Evolutionary conservation across 2,113 vertebrate genomes (phyloP).

Genomic region (Onychostoma macrolepis): DNA sequence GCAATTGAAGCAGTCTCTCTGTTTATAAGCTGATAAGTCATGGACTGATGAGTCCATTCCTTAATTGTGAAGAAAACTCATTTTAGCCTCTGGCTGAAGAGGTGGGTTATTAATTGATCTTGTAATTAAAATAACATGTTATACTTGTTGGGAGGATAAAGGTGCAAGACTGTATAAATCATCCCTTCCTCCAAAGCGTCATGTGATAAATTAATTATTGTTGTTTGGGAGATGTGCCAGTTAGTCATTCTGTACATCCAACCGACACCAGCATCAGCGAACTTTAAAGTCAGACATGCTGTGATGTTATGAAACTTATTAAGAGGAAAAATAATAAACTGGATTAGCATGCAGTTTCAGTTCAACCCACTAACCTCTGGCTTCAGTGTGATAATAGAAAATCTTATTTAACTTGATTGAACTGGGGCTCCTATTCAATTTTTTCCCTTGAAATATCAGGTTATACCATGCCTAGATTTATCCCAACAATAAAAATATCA

Average conservation of each 20-base stretch:
- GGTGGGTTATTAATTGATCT: slow-evolving; percentile 78
- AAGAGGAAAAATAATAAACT: slow-evolving; percentile 36
- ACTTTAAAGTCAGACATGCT: slow-evolving; percentile 25
- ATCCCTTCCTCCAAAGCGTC: slow-evolving; percentile 51
- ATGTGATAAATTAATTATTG: slow-evolving; percentile 39
- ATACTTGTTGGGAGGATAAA: slow-evolving; percentile 65
- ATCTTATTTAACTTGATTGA: slow-evolving; percentile 27
- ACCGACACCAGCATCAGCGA: slow-evolving; percentile 48
- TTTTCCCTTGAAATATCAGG: neutral
- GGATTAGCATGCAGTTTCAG: slow-evolving; percentile 41
- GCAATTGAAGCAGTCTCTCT: slow-evolving; percentile 71
- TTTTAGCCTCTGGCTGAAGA: slow-evolving; percentile 75
- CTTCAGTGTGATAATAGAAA: neutral
- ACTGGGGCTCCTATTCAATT: neutral
- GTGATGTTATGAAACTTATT: slow-evolving; percentile 12
- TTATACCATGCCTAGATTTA: neutral
- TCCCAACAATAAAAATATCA: slow-evolving; percentile 2
- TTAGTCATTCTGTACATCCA: slow-evolving; percentile 68
- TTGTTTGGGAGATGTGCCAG: slow-evolving; percentile 62
- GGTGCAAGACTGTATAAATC: slow-evolving; percentile 68
- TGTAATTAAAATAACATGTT: slow-evolving; percentile 72
- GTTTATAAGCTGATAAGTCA: slow-evolving; percentile 82
- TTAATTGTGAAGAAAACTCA: slow-evolving; percentile 77
- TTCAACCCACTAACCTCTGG: slow-evolving; percentile 29
- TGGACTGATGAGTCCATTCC: slow-evolving; percentile 79